phyloP scores from a whole-genome alignment of 2,113 vertebrate genomes.

The Bungarus multicinctus region DNA sequence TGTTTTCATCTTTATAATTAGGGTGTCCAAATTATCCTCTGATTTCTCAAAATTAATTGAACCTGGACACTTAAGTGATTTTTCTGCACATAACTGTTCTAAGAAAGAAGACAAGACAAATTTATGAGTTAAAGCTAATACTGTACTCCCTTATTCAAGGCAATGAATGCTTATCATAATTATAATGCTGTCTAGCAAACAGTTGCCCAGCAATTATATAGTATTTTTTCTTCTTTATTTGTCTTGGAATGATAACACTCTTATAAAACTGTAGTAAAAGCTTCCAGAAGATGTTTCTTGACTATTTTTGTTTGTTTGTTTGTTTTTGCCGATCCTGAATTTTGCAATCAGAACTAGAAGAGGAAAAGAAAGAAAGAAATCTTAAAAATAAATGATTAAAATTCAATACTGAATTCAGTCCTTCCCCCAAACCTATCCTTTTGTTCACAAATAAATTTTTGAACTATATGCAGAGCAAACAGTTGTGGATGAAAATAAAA shows the following conservation, averaged over 20 bases:
- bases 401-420: not conserved
- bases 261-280: not conserved
- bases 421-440: not conserved
- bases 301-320: not conserved
- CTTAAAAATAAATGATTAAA: not conserved
- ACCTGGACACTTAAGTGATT: not conserved
- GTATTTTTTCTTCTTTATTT: not conserved
- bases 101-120: not conserved
- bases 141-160: not conserved
- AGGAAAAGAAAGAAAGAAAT: not conserved
- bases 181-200: not conserved
- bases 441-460: not conserved
- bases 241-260: not conserved
- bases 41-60: not conserved
- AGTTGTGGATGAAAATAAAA: not conserved
- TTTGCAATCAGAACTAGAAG: not conserved
- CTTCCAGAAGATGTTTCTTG: not conserved
- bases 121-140: not conserved
- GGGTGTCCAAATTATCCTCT: not conserved
- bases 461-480: not conserved
- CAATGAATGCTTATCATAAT: not conserved
- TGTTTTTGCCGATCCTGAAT: not conserved
- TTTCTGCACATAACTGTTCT: not conserved
- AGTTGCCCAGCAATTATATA: not conserved
- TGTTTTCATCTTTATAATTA: not conserved